Evolutionary conservation across 2,113 vertebrate species (phyloP), one percentile per base, ranked within the genome.

Genomic region (Trichechus manatus): DNA sequence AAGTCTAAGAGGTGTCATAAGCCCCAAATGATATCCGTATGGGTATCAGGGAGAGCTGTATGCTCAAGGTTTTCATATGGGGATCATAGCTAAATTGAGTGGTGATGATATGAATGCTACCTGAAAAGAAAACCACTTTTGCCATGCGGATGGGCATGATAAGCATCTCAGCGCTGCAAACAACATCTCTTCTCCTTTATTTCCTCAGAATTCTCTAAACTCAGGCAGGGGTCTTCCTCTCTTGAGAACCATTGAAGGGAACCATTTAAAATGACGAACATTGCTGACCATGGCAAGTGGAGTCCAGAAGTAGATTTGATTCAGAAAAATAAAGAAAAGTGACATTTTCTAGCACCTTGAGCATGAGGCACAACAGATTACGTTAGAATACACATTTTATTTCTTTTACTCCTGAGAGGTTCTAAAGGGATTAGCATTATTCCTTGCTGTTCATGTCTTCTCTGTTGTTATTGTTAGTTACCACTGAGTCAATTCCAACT

Each of bases 11-110:
- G 5, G 15, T 22, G 4, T 44, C 3, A 9, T 29, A 66, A 59
- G n/a, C 22, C 25, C 27, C n/a, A 89, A 25, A 17, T 36, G 50
- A 25, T 1, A 14, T 66, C 36, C 50, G 3, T n/a, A 7, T 56
- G 42, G 56, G 29, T 80, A 19, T 56, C 31, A 42, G 50, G 39
- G 33, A 75, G 53, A 42, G 9, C 33, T 56, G 13, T 61, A 9
- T 36, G 4, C 1, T 39, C 29, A n/a, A 44, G 6, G 13, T 0
- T 44, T 36, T 59, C 27, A 1, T 10, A 0, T 23, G 1, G 36
- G 44, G 11, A 20, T 47, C 50, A 33, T 14, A 68, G 53, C 33
- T 29, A 53, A 83, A 33, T 20, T 14, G 42, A 17, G 14, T 6
- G 2, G 27, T 31, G 23, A 81, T 44, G 50, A 27, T 10, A 11